Evolutionary conservation across 2,113 vertebrate species (phyloP), one percentile per base, ranked within the genome.

Genomic region (Aspiorhynchus laticeps): DNA sequence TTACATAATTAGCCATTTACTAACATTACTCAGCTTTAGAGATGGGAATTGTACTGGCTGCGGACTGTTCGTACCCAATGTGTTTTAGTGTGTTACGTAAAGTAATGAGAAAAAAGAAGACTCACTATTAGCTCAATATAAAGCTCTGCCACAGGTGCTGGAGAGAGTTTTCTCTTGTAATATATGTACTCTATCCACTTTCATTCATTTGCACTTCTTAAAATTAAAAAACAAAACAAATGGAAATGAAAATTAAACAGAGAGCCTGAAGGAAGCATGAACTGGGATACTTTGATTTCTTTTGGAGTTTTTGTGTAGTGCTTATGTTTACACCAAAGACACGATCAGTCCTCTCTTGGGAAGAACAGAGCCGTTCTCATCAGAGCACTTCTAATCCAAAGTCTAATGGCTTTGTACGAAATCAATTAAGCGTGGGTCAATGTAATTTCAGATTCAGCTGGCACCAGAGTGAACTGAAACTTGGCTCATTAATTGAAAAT

Each of bases 351-450:
- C 17, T 75, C 67, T 28, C 85, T 41, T 4, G 38, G 80, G 21
- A 67, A 31, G 65, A 53, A 9, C 63, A 71, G 31, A 83, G 56
- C 9, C 1, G 24, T 41, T 46, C 41, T 65, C 71, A 56, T 80
- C 51, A 77, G n/a, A 53, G 73, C 81, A 41, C 38, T 65, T 83
- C 43, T 87, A 87, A 87, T 87, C 73, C 74, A 74, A 56, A 59
- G 28, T 83, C 59, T 67, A 69, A 84, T 84, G 73, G 86, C 80
- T 83, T 87, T 87, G 73, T 83, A 77, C 26, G 43, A 56, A 76
- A 76, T 84, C 86, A 87, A 77, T 87, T 87, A 87, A 76, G 36
- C 31, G 24, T 69, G n/a, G 86, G 86, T 76, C 74, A 84, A 69
- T 87, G 81, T 33, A 31, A 83, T 87, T 87, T 83, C 63, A 26